A percentile compares a stretch with the other conserved stretches of the same genome.
Conservation (phyloP, 2,888 invertebrate genomes). For the Eupithecia vulgata region DNA sequence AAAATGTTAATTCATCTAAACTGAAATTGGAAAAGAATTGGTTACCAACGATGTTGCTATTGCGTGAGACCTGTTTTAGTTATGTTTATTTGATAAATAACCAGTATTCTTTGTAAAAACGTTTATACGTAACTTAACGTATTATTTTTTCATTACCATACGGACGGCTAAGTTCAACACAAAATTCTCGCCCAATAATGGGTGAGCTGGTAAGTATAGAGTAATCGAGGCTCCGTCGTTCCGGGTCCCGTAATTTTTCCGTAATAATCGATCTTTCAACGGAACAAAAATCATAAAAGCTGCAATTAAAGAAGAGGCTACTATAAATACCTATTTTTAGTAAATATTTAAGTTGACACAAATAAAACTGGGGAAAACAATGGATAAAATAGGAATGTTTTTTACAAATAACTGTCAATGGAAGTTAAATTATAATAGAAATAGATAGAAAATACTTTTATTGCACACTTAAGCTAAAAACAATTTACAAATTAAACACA, state of each 20-base stretch:
- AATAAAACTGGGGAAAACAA: not conserved
- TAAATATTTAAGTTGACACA: not conserved
- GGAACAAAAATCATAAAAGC: slow-evolving; percentile 1
- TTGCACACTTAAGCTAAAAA: too few species aligned
- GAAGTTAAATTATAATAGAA: not conserved
- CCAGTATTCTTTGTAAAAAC: too few species aligned
- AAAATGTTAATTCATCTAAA: slow-evolving; percentile 5
- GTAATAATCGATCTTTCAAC: slow-evolving; percentile 60
- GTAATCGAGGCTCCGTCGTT: slow-evolving; percentile 58
- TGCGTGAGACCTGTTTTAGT: not conserved
- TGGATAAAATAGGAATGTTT: not conserved
- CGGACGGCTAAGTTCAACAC: slow-evolving; percentile 19
- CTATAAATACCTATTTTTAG: not conserved
- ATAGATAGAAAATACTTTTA: too few species aligned
- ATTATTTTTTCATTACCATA: not conserved
- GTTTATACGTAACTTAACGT: too few species aligned
- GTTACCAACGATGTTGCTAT: not conserved
- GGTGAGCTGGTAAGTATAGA: slow-evolving; percentile 55
- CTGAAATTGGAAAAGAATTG: not conserved
- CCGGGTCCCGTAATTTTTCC: slow-evolving; percentile 57
- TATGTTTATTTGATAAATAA: not conserved
- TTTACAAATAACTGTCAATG: not conserved
- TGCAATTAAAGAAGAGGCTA: not conserved
- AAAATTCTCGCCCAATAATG: slow-evolving; percentile 5
- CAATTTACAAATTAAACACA: too few species aligned